Percentiles rank a stretch among this genome's conserved stretches.
These are phyloP conservation scores for Tretioscincus oriximinensis DNA, from an alignment of 2,113 vertebrate genomes.

Conservation along the genomic window DNA sequence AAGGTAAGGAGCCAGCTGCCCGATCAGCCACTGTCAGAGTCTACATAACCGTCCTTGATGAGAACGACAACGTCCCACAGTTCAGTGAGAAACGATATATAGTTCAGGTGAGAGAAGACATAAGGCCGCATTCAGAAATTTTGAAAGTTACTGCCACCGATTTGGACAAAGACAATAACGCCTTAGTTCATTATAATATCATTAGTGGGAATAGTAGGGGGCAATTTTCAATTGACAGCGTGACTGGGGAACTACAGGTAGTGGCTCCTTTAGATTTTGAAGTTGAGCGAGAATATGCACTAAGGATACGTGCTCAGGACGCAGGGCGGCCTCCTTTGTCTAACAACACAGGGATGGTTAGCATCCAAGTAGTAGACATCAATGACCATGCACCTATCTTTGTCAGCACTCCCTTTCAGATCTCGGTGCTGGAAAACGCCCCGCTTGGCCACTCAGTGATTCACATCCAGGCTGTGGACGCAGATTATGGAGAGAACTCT, in stretches of 20 bases:
- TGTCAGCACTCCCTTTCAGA: slow-evolving; percentile 96
- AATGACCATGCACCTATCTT: slow-evolving; percentile 97
- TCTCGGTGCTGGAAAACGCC: slow-evolving; percentile 91
- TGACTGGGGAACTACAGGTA: slow-evolving; percentile 94
- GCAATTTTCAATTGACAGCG: slow-evolving; percentile 93
- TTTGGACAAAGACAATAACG: slow-evolving; percentile 91
- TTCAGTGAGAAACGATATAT: slow-evolving; percentile 98
- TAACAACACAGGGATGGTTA: slow-evolving; percentile 94
- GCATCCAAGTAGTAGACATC: slow-evolving; percentile 94
- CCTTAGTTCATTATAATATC: slow-evolving; percentile 94
- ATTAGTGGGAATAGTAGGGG: slow-evolving; percentile 96
- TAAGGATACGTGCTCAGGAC: slow-evolving; percentile 93
- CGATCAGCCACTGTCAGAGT: slow-evolving; percentile 89
- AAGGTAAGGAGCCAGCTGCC: slow-evolving; percentile 91
- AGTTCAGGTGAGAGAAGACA: slow-evolving; percentile 90
- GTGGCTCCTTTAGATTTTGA: slow-evolving; percentile 93
- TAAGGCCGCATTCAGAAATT: slow-evolving; percentile 90
- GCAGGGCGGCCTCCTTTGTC: slow-evolving; percentile 93
- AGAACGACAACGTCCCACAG: slow-evolving; percentile 96
- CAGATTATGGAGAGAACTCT: slow-evolving; percentile 90
- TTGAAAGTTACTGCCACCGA: slow-evolving; percentile 90
- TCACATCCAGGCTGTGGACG: slow-evolving; percentile 96
- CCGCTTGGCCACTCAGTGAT: slow-evolving; percentile 94
- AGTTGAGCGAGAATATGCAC: slow-evolving; percentile 88
- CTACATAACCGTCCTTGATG: slow-evolving; percentile 93